phyloP scores from a whole-genome alignment of 2,888 invertebrate genomes.

The Julus scanicus region DNA sequence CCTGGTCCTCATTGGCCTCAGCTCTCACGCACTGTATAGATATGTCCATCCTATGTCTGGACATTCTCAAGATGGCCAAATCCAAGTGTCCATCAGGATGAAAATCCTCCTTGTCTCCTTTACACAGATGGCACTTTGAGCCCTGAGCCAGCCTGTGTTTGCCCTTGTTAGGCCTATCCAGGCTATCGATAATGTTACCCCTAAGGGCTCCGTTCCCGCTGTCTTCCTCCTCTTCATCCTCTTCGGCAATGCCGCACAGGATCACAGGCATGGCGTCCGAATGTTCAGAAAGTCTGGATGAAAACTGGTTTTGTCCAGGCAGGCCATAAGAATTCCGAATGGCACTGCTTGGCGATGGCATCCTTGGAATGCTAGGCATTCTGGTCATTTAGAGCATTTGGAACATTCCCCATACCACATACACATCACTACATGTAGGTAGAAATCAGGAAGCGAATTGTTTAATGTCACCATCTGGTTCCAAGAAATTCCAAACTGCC shows the following conservation, averaged over 20 bases:
- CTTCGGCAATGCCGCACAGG: slow-evolving; percentile 52
- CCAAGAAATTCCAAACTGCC: not conserved
- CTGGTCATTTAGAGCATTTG: not conserved
- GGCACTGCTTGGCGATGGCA: not conserved
- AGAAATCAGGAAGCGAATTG: not conserved
- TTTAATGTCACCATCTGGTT: not conserved
- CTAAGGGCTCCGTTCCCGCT: not conserved
- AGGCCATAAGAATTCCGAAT: not conserved
- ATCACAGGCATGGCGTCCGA: slow-evolving; percentile 34
- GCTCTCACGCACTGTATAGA: slow-evolving; percentile 56
- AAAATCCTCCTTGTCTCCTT: slow-evolving; percentile 36
- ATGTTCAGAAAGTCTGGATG: not conserved
- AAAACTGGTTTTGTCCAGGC: not conserved
- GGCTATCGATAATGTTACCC: not conserved
- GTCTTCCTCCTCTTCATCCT: slow-evolving; percentile 50
- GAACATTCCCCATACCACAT: not conserved
- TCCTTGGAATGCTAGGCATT: not conserved
- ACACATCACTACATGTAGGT: too few relatives aligned
- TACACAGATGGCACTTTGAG: not conserved
- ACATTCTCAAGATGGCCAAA: slow-evolving; percentile 56
- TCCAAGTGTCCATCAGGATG: slow-evolving; percentile 56
- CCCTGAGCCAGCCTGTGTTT: not conserved
- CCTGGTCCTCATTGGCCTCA: slow-evolving; percentile 44
- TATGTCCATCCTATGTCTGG: slow-evolving; percentile 54
- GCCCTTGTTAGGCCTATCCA: not conserved